phyloP scores from a whole-genome alignment of 2,888 invertebrate genomes.

The Masnerella sp. region DNA sequence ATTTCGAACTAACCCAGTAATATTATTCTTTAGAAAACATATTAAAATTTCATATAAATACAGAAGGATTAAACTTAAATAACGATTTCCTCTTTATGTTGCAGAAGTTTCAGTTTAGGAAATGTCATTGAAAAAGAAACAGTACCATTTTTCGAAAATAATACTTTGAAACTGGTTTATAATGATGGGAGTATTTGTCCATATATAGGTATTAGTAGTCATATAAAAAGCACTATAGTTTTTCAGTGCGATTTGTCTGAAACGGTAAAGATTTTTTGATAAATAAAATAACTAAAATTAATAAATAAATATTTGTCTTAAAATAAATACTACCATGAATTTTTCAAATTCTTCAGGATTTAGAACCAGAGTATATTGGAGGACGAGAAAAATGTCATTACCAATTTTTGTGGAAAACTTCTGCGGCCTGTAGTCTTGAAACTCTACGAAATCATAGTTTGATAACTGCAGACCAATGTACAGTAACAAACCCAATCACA shows the following conservation, averaged over 20 bases:
- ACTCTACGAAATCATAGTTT: constrained; percentile 64
- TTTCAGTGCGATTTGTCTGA: constrained; percentile 69
- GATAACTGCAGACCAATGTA: constrained; percentile 64
- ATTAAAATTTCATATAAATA: too few species aligned
- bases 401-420: constrained; percentile 69
- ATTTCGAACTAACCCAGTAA: neutral
- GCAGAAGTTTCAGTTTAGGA: constrained; percentile 10
- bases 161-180: constrained; percentile 63
- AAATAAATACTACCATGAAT: neutral
- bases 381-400: constrained; percentile 67
- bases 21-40: too few species aligned
- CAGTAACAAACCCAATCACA: constrained; percentile 68
- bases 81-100: neutral
- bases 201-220: neutral
- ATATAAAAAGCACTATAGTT: constrained; percentile 66
- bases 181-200: constrained; percentile 64
- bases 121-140: constrained; percentile 6
- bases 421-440: constrained; percentile 68
- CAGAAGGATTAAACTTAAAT: too few species aligned
- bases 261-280: constrained; percentile 59
- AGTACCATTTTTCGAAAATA: constrained; percentile 38
- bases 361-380: constrained; percentile 65
- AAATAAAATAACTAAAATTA: neutral
- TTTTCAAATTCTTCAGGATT: constrained; percentile 62
- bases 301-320: neutral